A percentile compares a stretch with the other conserved stretches of the same genome.
These are phyloP conservation scores for Ochlodes sylvanus DNA, from an alignment of 2,888 invertebrate genomes.

Conservation along the genomic window DNA sequence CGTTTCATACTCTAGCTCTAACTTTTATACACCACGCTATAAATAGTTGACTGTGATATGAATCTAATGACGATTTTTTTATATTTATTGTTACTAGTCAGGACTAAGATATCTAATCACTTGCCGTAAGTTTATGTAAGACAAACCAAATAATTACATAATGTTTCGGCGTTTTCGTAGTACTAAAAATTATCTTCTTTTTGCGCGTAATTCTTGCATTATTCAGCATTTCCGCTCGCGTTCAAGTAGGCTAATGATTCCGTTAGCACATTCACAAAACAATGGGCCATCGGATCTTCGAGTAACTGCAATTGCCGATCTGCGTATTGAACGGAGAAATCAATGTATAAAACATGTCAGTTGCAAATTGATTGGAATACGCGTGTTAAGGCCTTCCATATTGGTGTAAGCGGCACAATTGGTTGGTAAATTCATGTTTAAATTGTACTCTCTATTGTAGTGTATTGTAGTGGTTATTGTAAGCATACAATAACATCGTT, in stretches of 20 bases:
- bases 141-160: too few species aligned
- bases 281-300: conserved; percentile 66
- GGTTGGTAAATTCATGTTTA: background rate
- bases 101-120: too few species aligned
- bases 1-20: too few species aligned
- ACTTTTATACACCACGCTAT: too few species aligned
- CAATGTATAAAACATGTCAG: conserved; percentile 37
- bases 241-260: conserved; percentile 81
- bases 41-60: too few species aligned
- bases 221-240: conserved; percentile 77
- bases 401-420: conserved; percentile 23
- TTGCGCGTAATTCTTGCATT: conserved; percentile 58
- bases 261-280: conserved; percentile 81
- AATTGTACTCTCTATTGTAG: background rate
- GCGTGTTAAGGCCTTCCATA: conserved; percentile 24
- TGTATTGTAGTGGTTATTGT: background rate
- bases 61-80: too few species aligned
- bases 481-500: background rate
- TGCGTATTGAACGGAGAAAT: conserved; percentile 46
- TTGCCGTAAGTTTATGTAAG: too few species aligned
- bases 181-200: too few species aligned
- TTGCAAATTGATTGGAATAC: conserved; percentile 34
- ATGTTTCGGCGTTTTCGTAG: background rate
- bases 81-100: too few species aligned
- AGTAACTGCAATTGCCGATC: conserved; percentile 62